Evolutionary conservation across 2,797 vertebrate species (phyloP).

Genomic region (Muscicapa comitata): DNA sequence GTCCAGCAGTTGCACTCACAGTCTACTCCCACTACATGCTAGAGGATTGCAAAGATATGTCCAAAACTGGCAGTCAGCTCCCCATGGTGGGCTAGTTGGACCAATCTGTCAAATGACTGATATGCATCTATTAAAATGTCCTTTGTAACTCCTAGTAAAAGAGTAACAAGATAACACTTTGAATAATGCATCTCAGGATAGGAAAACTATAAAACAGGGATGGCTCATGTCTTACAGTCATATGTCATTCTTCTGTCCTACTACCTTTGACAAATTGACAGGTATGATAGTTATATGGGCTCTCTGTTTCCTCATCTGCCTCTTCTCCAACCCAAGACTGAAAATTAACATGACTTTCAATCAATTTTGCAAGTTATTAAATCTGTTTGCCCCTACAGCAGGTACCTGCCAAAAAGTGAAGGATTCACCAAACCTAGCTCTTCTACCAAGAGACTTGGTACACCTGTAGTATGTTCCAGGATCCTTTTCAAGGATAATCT

Average conservation of each 20-base stretch:
- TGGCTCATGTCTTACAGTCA: neutral
- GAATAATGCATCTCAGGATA: conserved; percentile 1
- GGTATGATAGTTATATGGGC: neutral
- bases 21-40: neutral
- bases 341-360: conserved; percentile 38
- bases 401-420: neutral
- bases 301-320: neutral
- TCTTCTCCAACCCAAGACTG: conserved; percentile 27
- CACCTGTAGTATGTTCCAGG: neutral
- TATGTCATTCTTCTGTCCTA: conserved; percentile 45
- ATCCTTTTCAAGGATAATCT: conserved; percentile 50
- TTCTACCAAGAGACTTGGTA: conserved; percentile 19
- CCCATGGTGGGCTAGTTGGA: neutral
- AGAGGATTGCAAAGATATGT: neutral
- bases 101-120: neutral
- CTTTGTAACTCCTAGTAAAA: neutral
- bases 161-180: conserved; percentile 13
- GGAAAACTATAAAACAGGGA: conserved; percentile 12
- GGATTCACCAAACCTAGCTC: conserved; percentile 32
- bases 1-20: neutral
- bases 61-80: neutral
- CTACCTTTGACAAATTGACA: conserved; percentile 9
- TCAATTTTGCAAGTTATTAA: conserved; percentile 13
- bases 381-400: conserved; percentile 2
- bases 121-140: neutral